Conservation (phyloP, 2,113 vertebrate genomes). For the Zingel zingel region DNA sequence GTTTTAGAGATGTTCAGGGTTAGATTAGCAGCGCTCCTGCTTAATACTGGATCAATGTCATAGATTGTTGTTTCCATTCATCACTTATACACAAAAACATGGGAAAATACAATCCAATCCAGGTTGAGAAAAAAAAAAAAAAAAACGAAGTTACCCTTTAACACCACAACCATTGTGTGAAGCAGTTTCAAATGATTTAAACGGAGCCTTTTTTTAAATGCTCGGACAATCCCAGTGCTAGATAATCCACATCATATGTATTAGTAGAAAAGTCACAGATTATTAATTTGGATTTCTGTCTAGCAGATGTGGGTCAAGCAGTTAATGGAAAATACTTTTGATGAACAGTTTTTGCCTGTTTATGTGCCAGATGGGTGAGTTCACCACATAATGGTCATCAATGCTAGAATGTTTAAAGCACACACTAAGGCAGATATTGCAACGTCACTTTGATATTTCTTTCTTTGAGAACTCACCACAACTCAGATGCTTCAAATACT, state of each 20-base stretch:
- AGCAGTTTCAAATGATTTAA: neutral
- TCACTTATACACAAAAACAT: no score
- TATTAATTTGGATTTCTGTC: slow-evolving; percentile 18
- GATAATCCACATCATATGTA: slow-evolving; percentile 38
- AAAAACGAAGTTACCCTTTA: neutral
- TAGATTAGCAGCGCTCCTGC: no score
- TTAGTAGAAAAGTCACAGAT: slow-evolving; percentile 11
- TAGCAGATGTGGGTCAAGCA: slow-evolving; percentile 7
- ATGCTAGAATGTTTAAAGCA: neutral
- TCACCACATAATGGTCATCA: neutral
- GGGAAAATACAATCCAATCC: no score
- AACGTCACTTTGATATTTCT: neutral
- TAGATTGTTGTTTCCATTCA: no score
- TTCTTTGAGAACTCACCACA: neutral
- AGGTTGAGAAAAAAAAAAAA: no score
- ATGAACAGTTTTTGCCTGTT: slow-evolving; percentile 6
- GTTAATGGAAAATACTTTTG: slow-evolving; percentile 31
- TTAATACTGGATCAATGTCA: no score
- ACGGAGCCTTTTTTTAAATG: slow-evolving; percentile 22
- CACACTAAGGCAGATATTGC: neutral
- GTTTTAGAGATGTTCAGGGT: no score
- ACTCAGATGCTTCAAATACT: neutral
- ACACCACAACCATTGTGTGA: slow-evolving; percentile 8
- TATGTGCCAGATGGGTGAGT: slow-evolving; percentile 11
- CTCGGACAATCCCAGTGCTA: slow-evolving; percentile 9